These are phyloP conservation scores for Melanerpes aurifrons DNA, from an alignment of 2,113 vertebrate genomes.

Conservation along the genomic window DNA sequence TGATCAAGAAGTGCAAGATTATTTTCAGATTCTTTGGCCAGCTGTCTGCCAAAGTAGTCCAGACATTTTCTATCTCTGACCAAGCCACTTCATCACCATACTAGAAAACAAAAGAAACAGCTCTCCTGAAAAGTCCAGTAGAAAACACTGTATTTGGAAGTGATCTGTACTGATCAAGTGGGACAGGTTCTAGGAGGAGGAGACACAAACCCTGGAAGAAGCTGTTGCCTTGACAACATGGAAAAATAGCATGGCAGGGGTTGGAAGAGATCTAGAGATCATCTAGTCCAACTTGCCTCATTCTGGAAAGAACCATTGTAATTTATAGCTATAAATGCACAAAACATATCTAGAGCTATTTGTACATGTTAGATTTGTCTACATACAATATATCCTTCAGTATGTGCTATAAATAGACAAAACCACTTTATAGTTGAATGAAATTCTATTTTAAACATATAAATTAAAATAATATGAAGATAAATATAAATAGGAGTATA, in stretches of 20 bases:
- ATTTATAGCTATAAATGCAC: background rate
- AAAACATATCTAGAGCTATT: background rate
- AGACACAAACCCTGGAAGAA: background rate
- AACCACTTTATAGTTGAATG: background rate
- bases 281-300: background rate
- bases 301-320: background rate
- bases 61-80: constrained; percentile 98
- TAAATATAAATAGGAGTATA: no score
- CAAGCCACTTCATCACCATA: constrained; percentile 98
- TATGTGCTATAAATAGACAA: background rate
- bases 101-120: constrained; percentile 73
- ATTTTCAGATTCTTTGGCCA: constrained; percentile 99
- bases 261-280: no score
- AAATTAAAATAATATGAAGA: background rate
- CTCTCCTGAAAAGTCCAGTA: background rate
- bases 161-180: background rate
- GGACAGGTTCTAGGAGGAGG: background rate
- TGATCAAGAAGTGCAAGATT: constrained; percentile 97
- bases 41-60: constrained; percentile 97
- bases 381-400: background rate
- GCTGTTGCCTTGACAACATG: background rate
- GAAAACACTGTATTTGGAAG: background rate
- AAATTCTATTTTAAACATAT: background rate
- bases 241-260: no score
- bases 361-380: background rate